A percentile compares a stretch with the other conserved stretches of the same genome.
Conservation (phyloP, 2,888 invertebrate species). For the Thymelicus lineola region DNA sequence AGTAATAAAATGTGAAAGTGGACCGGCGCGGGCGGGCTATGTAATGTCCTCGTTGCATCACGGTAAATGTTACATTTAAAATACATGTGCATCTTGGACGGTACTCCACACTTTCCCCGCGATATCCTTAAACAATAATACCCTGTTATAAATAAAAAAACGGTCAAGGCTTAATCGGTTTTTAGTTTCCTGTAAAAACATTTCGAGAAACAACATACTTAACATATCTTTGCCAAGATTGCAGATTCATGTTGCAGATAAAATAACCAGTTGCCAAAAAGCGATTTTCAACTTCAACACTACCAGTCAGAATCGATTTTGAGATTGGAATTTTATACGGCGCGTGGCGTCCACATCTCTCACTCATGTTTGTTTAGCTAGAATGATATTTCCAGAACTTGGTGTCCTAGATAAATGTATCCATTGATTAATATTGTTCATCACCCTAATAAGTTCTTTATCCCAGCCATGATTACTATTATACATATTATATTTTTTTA, state of each 20-base stretch:
- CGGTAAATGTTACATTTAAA: conserved; percentile 41
- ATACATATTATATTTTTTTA: too few relatives aligned
- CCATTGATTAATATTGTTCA: too few relatives aligned
- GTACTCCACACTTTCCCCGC: conserved; percentile 29
- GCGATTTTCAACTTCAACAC: background rate
- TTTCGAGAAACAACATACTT: too few relatives aligned
- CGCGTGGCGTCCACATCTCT: too few relatives aligned
- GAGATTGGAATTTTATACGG: too few relatives aligned
- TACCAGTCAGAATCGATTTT: too few relatives aligned
- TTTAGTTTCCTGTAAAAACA: too few relatives aligned
- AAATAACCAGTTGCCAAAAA: background rate
- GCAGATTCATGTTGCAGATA: conserved; percentile 3
- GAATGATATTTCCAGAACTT: too few relatives aligned
- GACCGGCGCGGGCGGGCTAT: conserved; percentile 37
- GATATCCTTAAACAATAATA: background rate
- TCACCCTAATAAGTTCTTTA: background rate
- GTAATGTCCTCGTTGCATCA: conserved; percentile 44
- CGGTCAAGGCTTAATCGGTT: too few relatives aligned
- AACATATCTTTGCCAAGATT: background rate
- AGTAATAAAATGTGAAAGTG: conserved; percentile 41
- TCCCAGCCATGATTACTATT: background rate
- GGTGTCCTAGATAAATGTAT: too few relatives aligned
- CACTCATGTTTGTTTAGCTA: too few relatives aligned
- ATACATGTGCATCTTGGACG: conserved; percentile 37
- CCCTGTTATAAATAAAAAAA: too few relatives aligned